Conservation (phyloP, 2,113 vertebrate genomes). For the Rhizomys pruinosus region DNA sequence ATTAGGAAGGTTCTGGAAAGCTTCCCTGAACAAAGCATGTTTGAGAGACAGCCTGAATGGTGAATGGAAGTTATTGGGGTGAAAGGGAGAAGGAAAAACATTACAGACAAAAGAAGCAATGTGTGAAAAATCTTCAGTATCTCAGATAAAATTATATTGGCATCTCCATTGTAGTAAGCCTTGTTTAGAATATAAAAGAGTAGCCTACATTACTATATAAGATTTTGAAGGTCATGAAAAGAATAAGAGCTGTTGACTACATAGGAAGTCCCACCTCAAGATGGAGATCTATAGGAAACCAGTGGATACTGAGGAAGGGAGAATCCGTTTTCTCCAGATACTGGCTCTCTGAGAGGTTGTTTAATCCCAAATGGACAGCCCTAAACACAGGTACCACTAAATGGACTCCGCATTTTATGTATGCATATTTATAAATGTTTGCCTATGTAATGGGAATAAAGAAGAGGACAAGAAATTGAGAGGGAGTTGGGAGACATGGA, state of each 20-base stretch:
- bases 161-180: not conserved
- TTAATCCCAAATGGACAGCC: too few species aligned
- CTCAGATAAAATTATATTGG: conserved; percentile 16
- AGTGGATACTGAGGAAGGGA: too few species aligned
- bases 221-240: not conserved
- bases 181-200: not conserved
- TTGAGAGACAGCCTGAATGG: not conserved
- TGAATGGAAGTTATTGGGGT: not conserved
- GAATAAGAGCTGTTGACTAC: not conserved
- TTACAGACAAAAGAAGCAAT: not conserved
- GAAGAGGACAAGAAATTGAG: too few species aligned
- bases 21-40: not conserved
- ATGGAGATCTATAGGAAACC: too few species aligned
- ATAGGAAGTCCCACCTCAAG: too few species aligned
- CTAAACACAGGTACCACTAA: too few species aligned
- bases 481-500: too few species aligned
- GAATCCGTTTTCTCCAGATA: too few species aligned
- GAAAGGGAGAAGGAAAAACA: not conserved
- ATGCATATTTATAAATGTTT: too few species aligned
- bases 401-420: too few species aligned
- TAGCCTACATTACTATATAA: not conserved
- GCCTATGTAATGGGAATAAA: too few species aligned
- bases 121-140: not conserved
- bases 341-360: too few species aligned
- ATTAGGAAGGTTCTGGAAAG: not conserved